Percentiles rank a stretch among this genome's conserved stretches.
Evolutionary conservation across 2,888 invertebrate genomes (phyloP).

Genomic region (Furcula furcula): DNA sequence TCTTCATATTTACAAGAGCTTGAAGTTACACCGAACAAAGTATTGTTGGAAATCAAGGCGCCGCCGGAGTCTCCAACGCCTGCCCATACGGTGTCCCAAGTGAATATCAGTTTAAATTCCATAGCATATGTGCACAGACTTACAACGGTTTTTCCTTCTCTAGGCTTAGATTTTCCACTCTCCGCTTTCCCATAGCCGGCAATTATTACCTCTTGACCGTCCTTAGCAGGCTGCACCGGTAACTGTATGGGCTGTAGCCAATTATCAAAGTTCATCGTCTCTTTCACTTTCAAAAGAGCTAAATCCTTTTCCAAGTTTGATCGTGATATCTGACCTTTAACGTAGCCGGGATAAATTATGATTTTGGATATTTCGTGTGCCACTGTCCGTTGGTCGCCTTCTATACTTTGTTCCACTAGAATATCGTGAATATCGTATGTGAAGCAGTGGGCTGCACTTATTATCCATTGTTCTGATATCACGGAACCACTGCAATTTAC

Average conservation of each 20-base stretch:
- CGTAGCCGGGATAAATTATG: not conserved
- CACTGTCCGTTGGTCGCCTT: constrained; percentile 5
- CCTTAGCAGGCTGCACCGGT: not conserved
- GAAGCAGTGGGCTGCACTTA: constrained; percentile 39
- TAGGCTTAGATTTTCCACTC: constrained; percentile 7
- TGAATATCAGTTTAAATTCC: constrained; percentile 22
- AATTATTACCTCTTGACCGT: constrained; percentile 16
- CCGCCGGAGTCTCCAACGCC: constrained; percentile 39
- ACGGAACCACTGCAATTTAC: constrained; percentile 35
- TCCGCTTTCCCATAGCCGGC: constrained; percentile 30
- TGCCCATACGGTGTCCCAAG: constrained; percentile 16
- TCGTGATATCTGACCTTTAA: not conserved
- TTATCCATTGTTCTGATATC: constrained; percentile 25
- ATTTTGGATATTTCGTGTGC: constrained; percentile 10
- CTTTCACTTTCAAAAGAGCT: constrained; percentile 26
- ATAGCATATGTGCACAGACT: constrained; percentile 14
- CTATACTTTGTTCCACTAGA: constrained; percentile 6
- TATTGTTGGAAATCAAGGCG: constrained; percentile 20
- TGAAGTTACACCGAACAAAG: constrained; percentile 31
- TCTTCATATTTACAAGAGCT: constrained; percentile 16
- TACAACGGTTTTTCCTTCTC: constrained; percentile 25
- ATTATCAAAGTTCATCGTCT: constrained; percentile 17
- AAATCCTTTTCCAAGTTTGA: constrained; percentile 21
- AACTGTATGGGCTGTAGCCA: constrained; percentile 20
- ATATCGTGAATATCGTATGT: not conserved